These are phyloP conservation scores for Cotesia chilonis DNA, from an alignment of 1,140 invertebrate genomes.

Conservation along the genomic window DNA sequence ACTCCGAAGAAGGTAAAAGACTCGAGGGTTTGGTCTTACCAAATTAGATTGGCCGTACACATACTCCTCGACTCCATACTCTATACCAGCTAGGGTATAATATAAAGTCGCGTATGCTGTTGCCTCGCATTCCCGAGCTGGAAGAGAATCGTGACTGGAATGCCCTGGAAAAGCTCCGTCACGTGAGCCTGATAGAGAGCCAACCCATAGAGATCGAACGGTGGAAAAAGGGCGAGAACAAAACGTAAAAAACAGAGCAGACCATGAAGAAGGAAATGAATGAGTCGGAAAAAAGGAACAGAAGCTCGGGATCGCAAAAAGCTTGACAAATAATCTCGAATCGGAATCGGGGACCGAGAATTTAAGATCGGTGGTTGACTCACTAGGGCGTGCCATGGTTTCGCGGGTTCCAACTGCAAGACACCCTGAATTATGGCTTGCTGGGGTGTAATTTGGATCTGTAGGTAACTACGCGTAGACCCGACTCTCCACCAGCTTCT, in stretches of 20 bases:
- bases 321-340: neutral
- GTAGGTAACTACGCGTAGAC: slow-evolving; percentile 25
- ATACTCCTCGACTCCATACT: neutral
- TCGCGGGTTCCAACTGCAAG: slow-evolving; percentile 17
- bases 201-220: neutral
- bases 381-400: slow-evolving; percentile 29
- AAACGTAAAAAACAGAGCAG: neutral
- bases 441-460: slow-evolving; percentile 35
- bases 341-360: slow-evolving; percentile 23
- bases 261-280: neutral
- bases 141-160: slow-evolving; percentile 36
- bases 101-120: slow-evolving; percentile 17
- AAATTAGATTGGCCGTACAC: slow-evolving; percentile 28
- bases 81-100: too few relatives aligned
- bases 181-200: slow-evolving; percentile 1
- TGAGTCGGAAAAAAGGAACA: too few relatives aligned
- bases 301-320: slow-evolving; percentile 5
- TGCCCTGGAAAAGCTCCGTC: slow-evolving; percentile 9
- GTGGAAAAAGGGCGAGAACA: neutral
- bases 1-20: slow-evolving; percentile 8
- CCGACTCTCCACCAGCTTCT: neutral
- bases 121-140: slow-evolving; percentile 27
- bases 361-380: slow-evolving; percentile 22
- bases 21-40: slow-evolving; percentile 13
- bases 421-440: slow-evolving; percentile 35